Percentiles rank a stretch among this genome's conserved stretches.
Evolutionary conservation across 2,888 invertebrate species (phyloP).

Genomic region (Tineola bisselliella): DNA sequence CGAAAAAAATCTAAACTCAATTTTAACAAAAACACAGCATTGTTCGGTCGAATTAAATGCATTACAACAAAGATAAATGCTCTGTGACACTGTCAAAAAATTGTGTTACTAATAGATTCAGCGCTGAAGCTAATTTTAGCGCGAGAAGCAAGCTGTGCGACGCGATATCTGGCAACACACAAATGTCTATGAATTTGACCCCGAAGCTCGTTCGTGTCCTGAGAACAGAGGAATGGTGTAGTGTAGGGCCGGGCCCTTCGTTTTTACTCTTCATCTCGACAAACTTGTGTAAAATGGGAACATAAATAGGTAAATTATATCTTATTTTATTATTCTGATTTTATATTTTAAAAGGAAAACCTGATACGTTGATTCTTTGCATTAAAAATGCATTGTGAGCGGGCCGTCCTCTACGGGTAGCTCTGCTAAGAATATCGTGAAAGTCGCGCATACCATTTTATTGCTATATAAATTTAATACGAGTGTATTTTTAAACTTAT

Average conservation of each 20-base stretch:
- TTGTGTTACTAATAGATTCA: background rate
- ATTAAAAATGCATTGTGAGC: slow-evolving; percentile 46
- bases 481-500: slow-evolving; percentile 42
- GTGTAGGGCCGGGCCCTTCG: slow-evolving; percentile 65
- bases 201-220: slow-evolving; percentile 67
- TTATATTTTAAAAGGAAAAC: background rate
- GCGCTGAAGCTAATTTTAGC: background rate
- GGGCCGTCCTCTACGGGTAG: slow-evolving; percentile 36
- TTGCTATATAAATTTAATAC: slow-evolving; percentile 40
- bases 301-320: slow-evolving; percentile 62
- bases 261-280: slow-evolving; percentile 57
- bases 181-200: slow-evolving; percentile 67
- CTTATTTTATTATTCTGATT: slow-evolving; percentile 24
- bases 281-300: slow-evolving; percentile 65
- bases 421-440: slow-evolving; percentile 61
- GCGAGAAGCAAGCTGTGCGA: background rate
- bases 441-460: slow-evolving; percentile 55
- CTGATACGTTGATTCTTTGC: slow-evolving; percentile 1
- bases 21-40: slow-evolving; percentile 29
- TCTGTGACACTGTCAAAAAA: background rate
- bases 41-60: background rate
- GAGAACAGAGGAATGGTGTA: slow-evolving; percentile 57
- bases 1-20: slow-evolving; percentile 5
- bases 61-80: background rate
- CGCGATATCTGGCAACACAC: slow-evolving; percentile 44